A percentile compares a stretch with the other conserved stretches of the same genome.
Conservation (phyloP, 2,113 vertebrate genomes). For the Tichodroma muraria region DNA sequence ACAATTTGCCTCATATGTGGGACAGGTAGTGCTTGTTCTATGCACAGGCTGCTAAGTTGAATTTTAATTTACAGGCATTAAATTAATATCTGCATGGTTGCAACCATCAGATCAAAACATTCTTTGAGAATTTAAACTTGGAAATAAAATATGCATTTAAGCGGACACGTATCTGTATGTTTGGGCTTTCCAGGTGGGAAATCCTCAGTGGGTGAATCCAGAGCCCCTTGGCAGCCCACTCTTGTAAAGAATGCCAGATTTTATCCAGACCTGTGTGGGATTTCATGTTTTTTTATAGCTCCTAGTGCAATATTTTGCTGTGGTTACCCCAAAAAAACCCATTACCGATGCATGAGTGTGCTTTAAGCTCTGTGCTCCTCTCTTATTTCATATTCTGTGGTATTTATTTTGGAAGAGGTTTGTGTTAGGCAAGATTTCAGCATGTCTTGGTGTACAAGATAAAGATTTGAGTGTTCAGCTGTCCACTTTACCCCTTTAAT, state of each 20-base stretch:
- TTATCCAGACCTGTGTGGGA: not conserved
- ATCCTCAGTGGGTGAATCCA: not conserved
- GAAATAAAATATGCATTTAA: not conserved
- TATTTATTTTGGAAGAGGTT: not conserved
- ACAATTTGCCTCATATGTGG: not conserved
- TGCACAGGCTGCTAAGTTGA: not conserved
- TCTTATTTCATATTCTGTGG: not conserved
- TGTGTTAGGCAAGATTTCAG: not conserved
- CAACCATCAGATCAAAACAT: not conserved
- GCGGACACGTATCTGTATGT: accelerated
- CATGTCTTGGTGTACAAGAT: not conserved
- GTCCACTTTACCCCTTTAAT: not conserved
- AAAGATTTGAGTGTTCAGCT: not conserved
- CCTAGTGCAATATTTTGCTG: not conserved
- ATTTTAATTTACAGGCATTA: not conserved
- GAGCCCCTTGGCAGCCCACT: not conserved
- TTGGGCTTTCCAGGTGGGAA: not conserved
- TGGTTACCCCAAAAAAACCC: not conserved
- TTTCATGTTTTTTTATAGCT: not conserved
- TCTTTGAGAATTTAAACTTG: not conserved
- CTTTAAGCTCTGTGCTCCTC: not conserved
- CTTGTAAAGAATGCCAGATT: not conserved
- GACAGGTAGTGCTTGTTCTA: not conserved
- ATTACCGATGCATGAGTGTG: not conserved
- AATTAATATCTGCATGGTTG: not conserved